Evolutionary conservation across 2,888 invertebrate species (phyloP).

Genomic region (Drosophila falleni): DNA sequence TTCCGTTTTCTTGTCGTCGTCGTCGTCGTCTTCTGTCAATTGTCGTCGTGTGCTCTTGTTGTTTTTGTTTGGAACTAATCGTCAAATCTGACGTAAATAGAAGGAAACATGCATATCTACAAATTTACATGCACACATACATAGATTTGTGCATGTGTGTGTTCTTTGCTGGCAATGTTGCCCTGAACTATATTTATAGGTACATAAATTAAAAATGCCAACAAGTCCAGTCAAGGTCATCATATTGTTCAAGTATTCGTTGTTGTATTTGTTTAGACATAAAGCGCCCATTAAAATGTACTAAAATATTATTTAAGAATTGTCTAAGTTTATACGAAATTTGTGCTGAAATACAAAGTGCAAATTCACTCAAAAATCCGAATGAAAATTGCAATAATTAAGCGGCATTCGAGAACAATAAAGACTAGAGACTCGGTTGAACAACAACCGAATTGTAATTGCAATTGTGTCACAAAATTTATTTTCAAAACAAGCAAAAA

Average conservation of each 20-base stretch:
- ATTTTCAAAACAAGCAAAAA: slow-evolving; percentile 65
- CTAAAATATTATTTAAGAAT: slow-evolving; percentile 28
- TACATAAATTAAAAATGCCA: slow-evolving; percentile 61
- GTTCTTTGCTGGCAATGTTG: slow-evolving; percentile 29
- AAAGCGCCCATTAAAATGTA: slow-evolving; percentile 55
- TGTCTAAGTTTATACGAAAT: neutral
- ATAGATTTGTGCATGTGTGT: slow-evolving; percentile 1
- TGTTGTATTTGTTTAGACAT: slow-evolving; percentile 29
- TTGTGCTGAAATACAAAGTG: slow-evolving; percentile 3
- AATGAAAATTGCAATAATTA: slow-evolving; percentile 52
- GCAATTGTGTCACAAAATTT: slow-evolving; percentile 70
- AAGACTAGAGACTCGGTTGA: slow-evolving; percentile 24
- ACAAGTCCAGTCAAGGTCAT: slow-evolving; percentile 68
- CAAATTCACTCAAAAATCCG: slow-evolving; percentile 2
- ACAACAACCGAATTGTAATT: slow-evolving; percentile 18
- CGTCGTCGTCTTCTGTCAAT: slow-evolving; percentile 38
- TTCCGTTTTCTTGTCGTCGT: slow-evolving; percentile 29
- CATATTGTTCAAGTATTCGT: slow-evolving; percentile 30
- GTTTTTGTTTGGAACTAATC: slow-evolving; percentile 63
- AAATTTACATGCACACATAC: slow-evolving; percentile 13
- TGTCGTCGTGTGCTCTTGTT: slow-evolving; percentile 55
- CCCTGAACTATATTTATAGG: slow-evolving; percentile 78
- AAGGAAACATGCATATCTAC: slow-evolving; percentile 27
- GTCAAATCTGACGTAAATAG: slow-evolving; percentile 67
- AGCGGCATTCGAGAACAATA: slow-evolving; percentile 25